Evolutionary conservation across 1,140 invertebrate genomes (phyloP).

Genomic region (Heterodera schachtii): DNA sequence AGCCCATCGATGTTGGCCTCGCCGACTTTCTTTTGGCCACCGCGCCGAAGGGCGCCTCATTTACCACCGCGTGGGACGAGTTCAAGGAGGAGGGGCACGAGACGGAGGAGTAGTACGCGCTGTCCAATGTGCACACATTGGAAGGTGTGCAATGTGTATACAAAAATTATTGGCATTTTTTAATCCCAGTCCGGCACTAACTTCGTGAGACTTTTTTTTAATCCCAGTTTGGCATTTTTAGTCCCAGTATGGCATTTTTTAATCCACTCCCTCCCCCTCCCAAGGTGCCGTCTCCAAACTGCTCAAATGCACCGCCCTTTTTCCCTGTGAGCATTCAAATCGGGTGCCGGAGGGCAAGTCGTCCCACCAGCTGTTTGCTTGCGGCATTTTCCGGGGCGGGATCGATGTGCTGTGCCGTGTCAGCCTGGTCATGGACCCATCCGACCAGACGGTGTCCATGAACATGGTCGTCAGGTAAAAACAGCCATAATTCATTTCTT

Average conservation of each 20-base stretch:
- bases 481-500: too few relatives aligned
- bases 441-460: conserved; percentile 73
- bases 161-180: conserved; percentile 7
- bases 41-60: conserved; percentile 76
- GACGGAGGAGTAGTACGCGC: conserved; percentile 84
- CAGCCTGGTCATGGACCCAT: conserved; percentile 76
- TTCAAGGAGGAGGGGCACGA: conserved; percentile 77
- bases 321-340: conserved; percentile 82
- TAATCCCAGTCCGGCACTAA: background rate
- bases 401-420: conserved; percentile 84
- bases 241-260: background rate
- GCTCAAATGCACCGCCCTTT: conserved; percentile 82
- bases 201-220: too few relatives aligned
- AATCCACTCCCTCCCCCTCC: background rate
- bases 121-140: conserved; percentile 79
- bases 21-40: conserved; percentile 85
- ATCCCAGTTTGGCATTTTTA: too few relatives aligned
- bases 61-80: conserved; percentile 73
- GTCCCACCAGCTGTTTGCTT: conserved; percentile 78
- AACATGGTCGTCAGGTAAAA: conserved; percentile 71
- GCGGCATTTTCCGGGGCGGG: conserved; percentile 84
- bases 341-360: conserved; percentile 81
- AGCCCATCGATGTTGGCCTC: conserved; percentile 87
- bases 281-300: conserved; percentile 84
- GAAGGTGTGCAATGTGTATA: conserved; percentile 71